Evolutionary conservation across 2,797 vertebrate genomes (phyloP), one percentile per base, ranked within the genome.

Genomic region (Spinibarbus caldwelli): DNA sequence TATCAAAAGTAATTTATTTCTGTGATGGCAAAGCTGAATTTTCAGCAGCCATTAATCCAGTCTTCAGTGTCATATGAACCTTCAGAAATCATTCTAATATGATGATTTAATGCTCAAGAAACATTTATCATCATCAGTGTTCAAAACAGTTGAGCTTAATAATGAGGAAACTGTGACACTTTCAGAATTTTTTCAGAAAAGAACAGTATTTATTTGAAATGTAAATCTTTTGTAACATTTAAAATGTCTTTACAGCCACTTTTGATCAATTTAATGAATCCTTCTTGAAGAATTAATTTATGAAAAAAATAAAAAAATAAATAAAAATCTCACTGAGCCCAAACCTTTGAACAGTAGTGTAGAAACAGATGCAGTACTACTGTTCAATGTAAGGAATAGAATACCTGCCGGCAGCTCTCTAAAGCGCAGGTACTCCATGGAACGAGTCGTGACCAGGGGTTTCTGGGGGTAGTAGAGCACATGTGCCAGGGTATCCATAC

Each of bases 391-490:
- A 38, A 57, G 23, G 57, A 36, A 54, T 11, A 0, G 15, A 57
- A 57, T 82, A 99, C 98, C 98, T 94, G 98, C 98, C 23, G 98
- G 98, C 59, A 99, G 92, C 92, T 99, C 98, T 92, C 98, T 95
- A 91, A 99, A 99, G 85, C 98, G 94, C 72, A 99, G 94, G 90
- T 99, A 99, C 92, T 99, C 98, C 98, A 99, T 99, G 85, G 98
- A 99, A 0, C 98, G 93, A 0, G 98, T 99, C 43, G 98, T 99
- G 85, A 99, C 98, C 52, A 99, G 95, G 0, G 98, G 98, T 85
- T 99, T 99, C 94, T 99, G 98, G 71, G 98, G 98, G 91, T 99
- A 99, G 92, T 99, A 99, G 7, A 99, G 88, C 26, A 99, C 98
- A 0, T 99, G 98, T 36, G 98, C 98, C 90, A 99, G 90, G 0